Evolutionary conservation across 1,140 invertebrate genomes (phyloP).

Genomic region (Stenopsyche tienmushanensis): DNA sequence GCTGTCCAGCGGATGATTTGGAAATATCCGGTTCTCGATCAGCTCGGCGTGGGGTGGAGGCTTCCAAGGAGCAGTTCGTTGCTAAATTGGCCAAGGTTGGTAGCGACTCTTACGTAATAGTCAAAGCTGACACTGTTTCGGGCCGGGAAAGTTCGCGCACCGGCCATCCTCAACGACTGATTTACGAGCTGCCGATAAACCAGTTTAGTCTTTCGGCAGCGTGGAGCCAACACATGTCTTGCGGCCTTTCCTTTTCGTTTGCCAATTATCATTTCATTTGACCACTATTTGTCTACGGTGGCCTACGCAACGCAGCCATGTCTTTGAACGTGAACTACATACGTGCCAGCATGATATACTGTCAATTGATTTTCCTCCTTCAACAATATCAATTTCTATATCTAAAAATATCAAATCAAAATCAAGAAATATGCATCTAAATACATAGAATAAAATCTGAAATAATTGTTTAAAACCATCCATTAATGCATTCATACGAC

Average conservation of each 20-base stretch:
- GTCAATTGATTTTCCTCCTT: too few species aligned
- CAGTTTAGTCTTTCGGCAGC: conserved; percentile 1
- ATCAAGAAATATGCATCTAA: not conserved
- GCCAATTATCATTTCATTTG: not conserved
- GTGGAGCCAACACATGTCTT: not conserved
- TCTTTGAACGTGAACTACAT: conserved; percentile 12
- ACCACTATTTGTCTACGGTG: not conserved
- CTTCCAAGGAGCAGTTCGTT: not conserved
- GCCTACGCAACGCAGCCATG: not conserved
- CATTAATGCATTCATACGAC: not conserved
- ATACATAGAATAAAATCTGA: not conserved
- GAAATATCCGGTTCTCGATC: too few species aligned
- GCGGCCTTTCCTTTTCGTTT: conserved; percentile 11
- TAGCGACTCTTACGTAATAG: not conserved
- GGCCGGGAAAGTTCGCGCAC: conserved; percentile 8
- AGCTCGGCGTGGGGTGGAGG: too few species aligned
- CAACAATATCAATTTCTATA: too few species aligned
- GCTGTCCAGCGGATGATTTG: too few species aligned
- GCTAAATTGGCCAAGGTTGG: conserved; percentile 5
- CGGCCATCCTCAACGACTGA: not conserved
- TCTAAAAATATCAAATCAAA: not conserved
- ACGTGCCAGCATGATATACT: not conserved
- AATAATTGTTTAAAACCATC: not conserved
- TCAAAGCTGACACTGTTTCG: not conserved
- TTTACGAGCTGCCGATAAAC: conserved; percentile 2